These are phyloP conservation scores for Meandrusa payeni DNA, from an alignment of 2,888 invertebrate species.

Conservation along the genomic window DNA sequence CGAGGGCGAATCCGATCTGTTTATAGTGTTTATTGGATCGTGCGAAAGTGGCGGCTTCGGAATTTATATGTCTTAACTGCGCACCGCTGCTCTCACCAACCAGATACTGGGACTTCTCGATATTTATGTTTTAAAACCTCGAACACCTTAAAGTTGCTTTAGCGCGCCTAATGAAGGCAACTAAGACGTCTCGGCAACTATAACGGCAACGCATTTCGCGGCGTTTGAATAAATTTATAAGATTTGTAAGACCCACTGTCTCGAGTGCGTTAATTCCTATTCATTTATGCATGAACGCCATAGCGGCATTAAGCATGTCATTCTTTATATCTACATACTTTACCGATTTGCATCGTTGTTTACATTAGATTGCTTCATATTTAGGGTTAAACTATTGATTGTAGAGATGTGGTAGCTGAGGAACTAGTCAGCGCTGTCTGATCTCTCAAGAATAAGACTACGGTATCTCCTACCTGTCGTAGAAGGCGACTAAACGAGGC, in stretches of 20 bases:
- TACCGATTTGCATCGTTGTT: no score
- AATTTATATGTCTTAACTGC: conserved; percentile 9
- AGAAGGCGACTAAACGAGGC: no score
- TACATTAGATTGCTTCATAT: no score
- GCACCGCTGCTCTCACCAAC: conserved; percentile 5
- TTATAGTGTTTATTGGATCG: conserved; percentile 17
- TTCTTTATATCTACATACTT: no score
- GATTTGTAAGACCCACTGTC: conserved; percentile 9
- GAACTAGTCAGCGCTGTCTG: no score
- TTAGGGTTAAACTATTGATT: no score
- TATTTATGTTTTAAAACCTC: conserved; percentile 7
- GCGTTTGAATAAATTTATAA: conserved; percentile 10
- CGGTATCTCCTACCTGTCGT: no score
- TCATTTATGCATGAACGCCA: conserved; percentile 7
- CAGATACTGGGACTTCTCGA: neutral
- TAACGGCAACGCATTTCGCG: conserved; percentile 1
- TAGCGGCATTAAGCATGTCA: neutral
- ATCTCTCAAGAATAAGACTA: no score
- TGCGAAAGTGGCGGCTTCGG: conserved; percentile 6
- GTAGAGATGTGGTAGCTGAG: no score
- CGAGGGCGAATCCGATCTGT: conserved; percentile 5
- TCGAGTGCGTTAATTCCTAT: conserved; percentile 5
- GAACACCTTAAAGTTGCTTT: conserved; percentile 6
- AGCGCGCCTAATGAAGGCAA: neutral
- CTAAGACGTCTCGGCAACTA: neutral